Base-by-base conservation (phyloP, 2,113 vertebrate species). In the Zootoca vivipara region DNA sequence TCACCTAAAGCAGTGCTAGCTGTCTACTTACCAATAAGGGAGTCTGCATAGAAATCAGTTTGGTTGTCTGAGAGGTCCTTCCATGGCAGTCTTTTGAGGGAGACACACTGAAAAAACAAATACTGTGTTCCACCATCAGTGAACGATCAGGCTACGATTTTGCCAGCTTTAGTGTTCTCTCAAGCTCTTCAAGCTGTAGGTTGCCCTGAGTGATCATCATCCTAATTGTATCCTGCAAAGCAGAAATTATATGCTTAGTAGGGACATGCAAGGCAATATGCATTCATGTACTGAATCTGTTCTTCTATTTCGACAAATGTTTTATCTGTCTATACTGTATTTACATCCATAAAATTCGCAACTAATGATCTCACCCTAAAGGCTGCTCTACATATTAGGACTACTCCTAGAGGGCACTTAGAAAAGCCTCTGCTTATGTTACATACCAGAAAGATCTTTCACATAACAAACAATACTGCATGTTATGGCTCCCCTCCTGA, bases 191-290 rank as follows among this genome's bases (percentile, higher is more conserved):
- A 42, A 99, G 97, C 30, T 99, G 98, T 91, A 97, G 98, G 67
- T 96, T 97, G 33, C 98, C 99, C 73, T 99, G 98, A 62, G 97
- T 98, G 84, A 99, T 96, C 99, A 99, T 99, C 98, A 99, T 99
- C 75, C 97, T 97, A 92, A 99, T 95, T 1, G 97, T 95, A 73
- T 98, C 98, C 99, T 99, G 92, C n/a, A 92, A 91, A 92, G 86
- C 30, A 93, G 28, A 85, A 92, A 69, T 0, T 40, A 85, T 86
- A 83, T 22, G 46, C 64, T 92, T 73, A 93, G 24, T n/a, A 4
- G 16, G 1, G 0, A 0, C 0, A 42, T 0, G 0, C 2, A 7
- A 0, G 56, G 13, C 65, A 79, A 69, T 22, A 78, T n/a, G 28
- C 2, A 58, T 22, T 7, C 40, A 73, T 0, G 0, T 7, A 24